Percentiles rank a stretch among this genome's conserved stretches.
These are phyloP conservation scores for Amblyopsis rosae DNA, from an alignment of 2,113 vertebrate genomes.

Conservation along the genomic window DNA sequence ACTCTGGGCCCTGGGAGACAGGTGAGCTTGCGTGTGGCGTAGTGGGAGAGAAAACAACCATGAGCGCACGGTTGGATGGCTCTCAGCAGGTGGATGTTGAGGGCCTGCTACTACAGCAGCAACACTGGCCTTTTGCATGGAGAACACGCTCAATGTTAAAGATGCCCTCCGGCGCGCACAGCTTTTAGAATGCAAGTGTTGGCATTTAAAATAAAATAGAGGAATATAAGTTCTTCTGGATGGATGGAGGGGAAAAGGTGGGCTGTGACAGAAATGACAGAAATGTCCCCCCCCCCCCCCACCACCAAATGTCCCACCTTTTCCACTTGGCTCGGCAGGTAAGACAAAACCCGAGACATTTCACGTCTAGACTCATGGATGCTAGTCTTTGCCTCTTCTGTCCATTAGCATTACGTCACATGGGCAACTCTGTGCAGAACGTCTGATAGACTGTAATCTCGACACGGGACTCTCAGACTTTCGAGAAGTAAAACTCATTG, in stretches of 20 bases:
- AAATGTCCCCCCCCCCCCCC: neutral
- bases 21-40: neutral
- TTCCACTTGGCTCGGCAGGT: conserved; percentile 23
- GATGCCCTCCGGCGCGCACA: conserved; percentile 27
- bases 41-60: conserved; percentile 12
- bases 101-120: conserved; percentile 36
- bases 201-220: conserved; percentile 42
- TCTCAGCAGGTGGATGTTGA: conserved; percentile 41
- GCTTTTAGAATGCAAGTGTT: conserved; percentile 46
- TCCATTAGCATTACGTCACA: no score
- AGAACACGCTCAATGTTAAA: conserved; percentile 23
- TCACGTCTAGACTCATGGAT: no score
- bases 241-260: conserved; percentile 8
- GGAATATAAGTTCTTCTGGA: conserved; percentile 3
- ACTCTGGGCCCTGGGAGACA: conserved; percentile 2
- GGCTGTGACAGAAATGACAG: neutral
- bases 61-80: conserved; percentile 26
- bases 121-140: conserved; percentile 44
- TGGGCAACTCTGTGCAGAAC: no score
- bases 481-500: no score
- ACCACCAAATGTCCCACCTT: neutral
- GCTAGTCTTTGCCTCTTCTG: neutral
- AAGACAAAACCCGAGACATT: neutral
- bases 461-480: no score
- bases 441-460: no score